Conservation (phyloP, 2,113 vertebrate species). For the Furnarius figulus region DNA sequence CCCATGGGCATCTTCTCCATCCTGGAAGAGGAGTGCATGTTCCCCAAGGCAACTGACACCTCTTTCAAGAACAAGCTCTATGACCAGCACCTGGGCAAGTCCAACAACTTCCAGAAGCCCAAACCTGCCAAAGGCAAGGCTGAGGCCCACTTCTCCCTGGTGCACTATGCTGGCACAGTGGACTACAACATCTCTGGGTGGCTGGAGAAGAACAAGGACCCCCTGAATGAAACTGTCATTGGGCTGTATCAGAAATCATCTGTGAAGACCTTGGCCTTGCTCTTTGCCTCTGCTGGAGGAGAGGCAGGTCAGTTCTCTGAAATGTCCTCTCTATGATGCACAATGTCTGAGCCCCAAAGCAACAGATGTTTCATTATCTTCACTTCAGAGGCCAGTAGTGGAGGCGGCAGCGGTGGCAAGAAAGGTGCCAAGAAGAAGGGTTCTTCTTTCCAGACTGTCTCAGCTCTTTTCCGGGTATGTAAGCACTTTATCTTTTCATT, state of each 20-base stretch:
- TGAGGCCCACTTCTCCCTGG: conserved; percentile 78
- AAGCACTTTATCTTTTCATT: background rate
- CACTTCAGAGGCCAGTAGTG: conserved; percentile 13
- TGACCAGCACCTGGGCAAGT: conserved; percentile 75
- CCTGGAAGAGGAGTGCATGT: conserved; percentile 87
- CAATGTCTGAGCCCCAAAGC: background rate
- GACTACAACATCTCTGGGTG: conserved; percentile 81
- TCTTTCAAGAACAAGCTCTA: conserved; percentile 88
- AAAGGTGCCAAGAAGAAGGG: conserved; percentile 84
- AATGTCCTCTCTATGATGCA: background rate
- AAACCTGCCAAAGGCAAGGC: conserved; percentile 75
- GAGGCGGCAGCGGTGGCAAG: conserved; percentile 57
- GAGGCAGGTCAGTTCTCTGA: conserved; percentile 26
- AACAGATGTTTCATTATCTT: background rate
- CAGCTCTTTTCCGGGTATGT: conserved; percentile 82
- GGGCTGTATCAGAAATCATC: conserved; percentile 2
- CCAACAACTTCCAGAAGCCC: conserved; percentile 39
- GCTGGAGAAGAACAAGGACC: conserved; percentile 86
- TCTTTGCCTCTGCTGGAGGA: conserved; percentile 74
- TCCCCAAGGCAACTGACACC: conserved; percentile 84
- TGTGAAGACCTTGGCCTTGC: conserved; percentile 68
- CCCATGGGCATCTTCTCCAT: conserved; percentile 86
- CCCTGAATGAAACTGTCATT: conserved; percentile 83
- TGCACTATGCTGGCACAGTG: conserved; percentile 78
- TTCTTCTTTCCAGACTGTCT: conserved; percentile 85